A percentile compares a stretch with the other conserved stretches of the same genome.
Evolutionary conservation across 1,140 invertebrate species (phyloP).

Genomic region (Ephestia elutella): DNA sequence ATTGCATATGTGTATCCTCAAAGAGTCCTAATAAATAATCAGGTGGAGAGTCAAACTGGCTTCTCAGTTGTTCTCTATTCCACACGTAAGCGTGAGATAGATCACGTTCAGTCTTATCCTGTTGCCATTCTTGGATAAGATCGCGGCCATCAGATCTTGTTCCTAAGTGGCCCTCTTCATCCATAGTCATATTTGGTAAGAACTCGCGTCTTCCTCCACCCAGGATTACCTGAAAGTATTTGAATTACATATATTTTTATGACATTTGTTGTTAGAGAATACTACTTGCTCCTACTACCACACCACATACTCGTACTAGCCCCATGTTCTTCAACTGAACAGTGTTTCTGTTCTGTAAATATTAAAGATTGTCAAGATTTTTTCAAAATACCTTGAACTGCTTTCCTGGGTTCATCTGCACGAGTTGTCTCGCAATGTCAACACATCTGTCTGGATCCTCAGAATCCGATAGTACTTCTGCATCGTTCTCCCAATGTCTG

Average conservation of each 20-base stretch:
- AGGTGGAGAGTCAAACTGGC: neutral
- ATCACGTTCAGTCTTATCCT: neutral
- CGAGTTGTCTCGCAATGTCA: conserved; percentile 84
- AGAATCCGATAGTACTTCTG: conserved; percentile 60
- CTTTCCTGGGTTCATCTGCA: conserved; percentile 79
- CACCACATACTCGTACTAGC: too few species aligned
- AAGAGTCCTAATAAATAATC: neutral
- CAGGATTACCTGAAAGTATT: neutral
- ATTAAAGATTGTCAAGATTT: too few species aligned
- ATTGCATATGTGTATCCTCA: neutral
- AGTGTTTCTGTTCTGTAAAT: too few species aligned
- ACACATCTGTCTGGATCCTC: conserved; percentile 69
- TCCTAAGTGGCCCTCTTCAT: neutral
- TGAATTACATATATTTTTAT: too few species aligned
- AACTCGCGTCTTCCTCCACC: neutral
- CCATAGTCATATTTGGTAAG: neutral
- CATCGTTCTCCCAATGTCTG: conserved; percentile 86
- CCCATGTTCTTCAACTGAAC: too few species aligned
- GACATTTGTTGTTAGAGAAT: too few species aligned
- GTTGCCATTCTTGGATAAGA: conserved; percentile 1
- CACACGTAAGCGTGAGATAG: neutral
- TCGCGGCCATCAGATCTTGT: neutral
- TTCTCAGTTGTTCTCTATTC: conserved; percentile 3
- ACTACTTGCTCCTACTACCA: too few species aligned
- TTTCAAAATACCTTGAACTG: conserved; percentile 72